Percentiles rank a stretch among this genome's conserved stretches.
These are phyloP conservation scores for Prunella fulvescens DNA, from an alignment of 2,113 vertebrate species.

Conservation along the genomic window DNA sequence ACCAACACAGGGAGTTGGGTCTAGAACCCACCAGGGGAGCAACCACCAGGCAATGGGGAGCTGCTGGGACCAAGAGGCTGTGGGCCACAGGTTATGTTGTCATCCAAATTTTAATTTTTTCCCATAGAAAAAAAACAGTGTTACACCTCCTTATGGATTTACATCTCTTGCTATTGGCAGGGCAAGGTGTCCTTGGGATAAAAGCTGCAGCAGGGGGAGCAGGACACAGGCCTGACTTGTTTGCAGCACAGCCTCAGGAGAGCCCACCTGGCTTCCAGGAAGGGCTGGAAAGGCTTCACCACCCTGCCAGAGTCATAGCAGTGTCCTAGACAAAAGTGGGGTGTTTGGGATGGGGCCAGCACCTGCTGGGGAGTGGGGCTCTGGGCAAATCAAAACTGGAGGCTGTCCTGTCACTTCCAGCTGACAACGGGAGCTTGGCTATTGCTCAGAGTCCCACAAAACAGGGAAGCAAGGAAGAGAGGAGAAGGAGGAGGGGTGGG, in stretches of 20 bases:
- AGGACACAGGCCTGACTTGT: background rate
- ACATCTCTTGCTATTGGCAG: background rate
- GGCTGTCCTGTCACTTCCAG: background rate
- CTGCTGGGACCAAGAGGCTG: background rate
- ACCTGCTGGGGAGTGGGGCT: background rate
- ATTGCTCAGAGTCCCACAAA: background rate
- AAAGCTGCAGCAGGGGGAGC: fast-evolving
- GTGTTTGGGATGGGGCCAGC: background rate
- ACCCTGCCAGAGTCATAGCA: background rate
- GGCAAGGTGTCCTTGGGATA: background rate
- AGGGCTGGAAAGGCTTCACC: background rate
- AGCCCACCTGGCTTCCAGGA: background rate
- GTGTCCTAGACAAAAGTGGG: background rate
- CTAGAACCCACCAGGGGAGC: background rate
- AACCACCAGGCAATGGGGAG: background rate
- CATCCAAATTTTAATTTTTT: background rate
- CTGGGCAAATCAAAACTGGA: background rate
- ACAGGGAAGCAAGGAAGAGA: constrained; percentile 1
- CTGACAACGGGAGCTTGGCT: background rate
- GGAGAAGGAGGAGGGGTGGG: background rate
- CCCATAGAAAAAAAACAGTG: background rate
- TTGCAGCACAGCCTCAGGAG: background rate
- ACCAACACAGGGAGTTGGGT: background rate
- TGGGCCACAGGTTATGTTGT: background rate
- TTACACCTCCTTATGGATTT: background rate